Evolutionary conservation across 2,113 vertebrate species (phyloP), one percentile per base, ranked within the genome.

Genomic region (Sisor rabdophorus): DNA sequence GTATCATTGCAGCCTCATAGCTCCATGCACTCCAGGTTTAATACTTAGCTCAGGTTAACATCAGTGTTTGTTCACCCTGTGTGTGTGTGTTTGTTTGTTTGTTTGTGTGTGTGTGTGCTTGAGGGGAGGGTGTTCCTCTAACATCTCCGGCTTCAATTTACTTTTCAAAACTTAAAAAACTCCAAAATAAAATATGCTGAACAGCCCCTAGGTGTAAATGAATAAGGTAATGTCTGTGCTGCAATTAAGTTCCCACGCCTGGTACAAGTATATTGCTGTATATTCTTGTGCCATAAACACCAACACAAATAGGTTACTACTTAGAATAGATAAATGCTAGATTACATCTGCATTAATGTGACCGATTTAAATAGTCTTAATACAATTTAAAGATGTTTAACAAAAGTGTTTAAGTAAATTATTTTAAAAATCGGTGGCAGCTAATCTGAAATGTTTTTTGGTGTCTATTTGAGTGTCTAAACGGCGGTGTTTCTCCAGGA

Each of bases 401-500:
- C 4, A 44, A 13, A 6, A 63, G 17, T n/a, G 19, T 40, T 65
- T n/a, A 15, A 44, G n/a, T 22, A 63, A 36, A 63, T 11, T 36
- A 36, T 36, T 36, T 3, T 3, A 36, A 36, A 36, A 36, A 36
- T 3, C 0, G 22, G 2, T 65, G 4, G 10, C 32, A 40, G 9
- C 6, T 44, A 15, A 4, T 44, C 8, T 47, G 20, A 11, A 44
- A 44, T 52, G 19, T 26, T 30, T 22, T 55, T 47, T 3, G 24
- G 16, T n/a, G 40, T 17, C 56, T n/a, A 19, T 67, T 67, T 69
- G 22, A 48, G 16, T 64, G 16, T 64, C 6, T 78, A n/a, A 71
- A 12, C 20, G 15, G 4, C 58, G 22, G 16, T 58, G 50, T 61
- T 24, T 26, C 11, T 22, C n/a, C 81, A 98, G 97, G 97, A 98